Evolutionary conservation across 2,797 vertebrate species (phyloP), one percentile per base, ranked within the genome.

Genomic region (Cirrhinus mrigala): DNA sequence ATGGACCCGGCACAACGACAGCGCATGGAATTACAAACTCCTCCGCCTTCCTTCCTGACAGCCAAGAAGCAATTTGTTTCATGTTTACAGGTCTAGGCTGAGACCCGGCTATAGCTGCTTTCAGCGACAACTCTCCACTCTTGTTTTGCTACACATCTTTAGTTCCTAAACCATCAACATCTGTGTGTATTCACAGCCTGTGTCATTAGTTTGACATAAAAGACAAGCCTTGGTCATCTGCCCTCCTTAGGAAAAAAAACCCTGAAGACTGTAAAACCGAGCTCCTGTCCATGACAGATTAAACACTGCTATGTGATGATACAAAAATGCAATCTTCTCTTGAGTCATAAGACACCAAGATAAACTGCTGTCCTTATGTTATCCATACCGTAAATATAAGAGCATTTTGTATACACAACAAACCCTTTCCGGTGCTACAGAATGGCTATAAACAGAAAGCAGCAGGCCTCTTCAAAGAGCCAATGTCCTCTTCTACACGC

Each of bases 51-150:
- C 91, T 92, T 93, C 91, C 87, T 90, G 92, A 94, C 92, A 94
- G 95, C 94, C 93, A 93, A 90, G 82, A 91, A 92, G 93, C 91
- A 94, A 94, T 95, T 95, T 95, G 93, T 93, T 94, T 94, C 91
- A 92, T 91, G 92, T 92, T 92, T 94, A 93, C 89, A 93, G 93
- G 93, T 93, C 91, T 92, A 83, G 22, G 92, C 91, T 90, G 91
- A 93, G 92, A 94, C 92, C 90, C 85, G 88, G 90, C 90, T 90
- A 88, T 86, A 90, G 90, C 87, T 85, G 88, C 87, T 91, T 90
- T 92, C 92, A 40, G 83, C 81, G 37, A 81, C 83, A 76, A 79
- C 77, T 46, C 66, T 82, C 54, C 29, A 48, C 86, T 78, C 85
- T 66, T 87, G 81, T 88, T 90, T 90, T 92, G 87, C 90, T 88